Evolutionary conservation across 2,888 invertebrate genomes (phyloP).

Genomic region (Physocephala rufipes): DNA sequence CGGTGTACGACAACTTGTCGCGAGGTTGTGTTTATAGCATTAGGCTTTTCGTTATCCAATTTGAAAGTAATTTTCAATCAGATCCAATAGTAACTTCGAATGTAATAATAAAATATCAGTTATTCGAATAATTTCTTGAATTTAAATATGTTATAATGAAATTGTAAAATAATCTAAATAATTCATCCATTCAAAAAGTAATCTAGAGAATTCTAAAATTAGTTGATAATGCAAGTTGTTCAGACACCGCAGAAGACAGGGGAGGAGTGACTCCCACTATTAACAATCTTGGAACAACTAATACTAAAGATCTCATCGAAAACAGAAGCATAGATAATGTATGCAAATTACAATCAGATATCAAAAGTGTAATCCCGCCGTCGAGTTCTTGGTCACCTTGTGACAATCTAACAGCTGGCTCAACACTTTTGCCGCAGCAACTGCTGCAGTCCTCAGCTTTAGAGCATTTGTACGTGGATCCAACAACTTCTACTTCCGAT

Average conservation of each 20-base stretch:
- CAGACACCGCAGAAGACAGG: conserved; percentile 6
- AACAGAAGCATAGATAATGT: conserved; percentile 19
- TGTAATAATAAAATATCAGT: too few relatives aligned
- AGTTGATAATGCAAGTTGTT: conserved; percentile 29
- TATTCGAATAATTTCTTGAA: too few relatives aligned
- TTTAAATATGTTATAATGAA: too few relatives aligned
- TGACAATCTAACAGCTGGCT: conserved; percentile 57
- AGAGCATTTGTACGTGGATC: conserved; percentile 37
- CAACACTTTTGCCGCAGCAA: conserved; percentile 57
- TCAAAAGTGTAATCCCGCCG: conserved; percentile 30
- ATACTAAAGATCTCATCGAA: conserved; percentile 21
- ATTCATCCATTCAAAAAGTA: conserved; percentile 19
- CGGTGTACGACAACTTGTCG: too few relatives aligned
- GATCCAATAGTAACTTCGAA: too few relatives aligned
- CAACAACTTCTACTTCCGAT: conserved; percentile 1
- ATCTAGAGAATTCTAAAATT: conserved; percentile 10
- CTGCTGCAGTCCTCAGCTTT: conserved; percentile 49
- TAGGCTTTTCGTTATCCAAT: too few relatives aligned
- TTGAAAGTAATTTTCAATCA: too few relatives aligned
- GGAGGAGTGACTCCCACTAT: conserved; percentile 28
- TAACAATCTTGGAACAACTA: conserved; percentile 23
- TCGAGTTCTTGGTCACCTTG: conserved; percentile 52
- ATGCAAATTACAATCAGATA: conserved; percentile 7
- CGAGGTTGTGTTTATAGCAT: too few relatives aligned
- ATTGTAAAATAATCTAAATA: not conserved